Percentiles rank a stretch among this genome's conserved stretches.
These are phyloP conservation scores for Lipotes vexillifer DNA, from an alignment of 2,113 vertebrate genomes.

Conservation along the genomic window DNA sequence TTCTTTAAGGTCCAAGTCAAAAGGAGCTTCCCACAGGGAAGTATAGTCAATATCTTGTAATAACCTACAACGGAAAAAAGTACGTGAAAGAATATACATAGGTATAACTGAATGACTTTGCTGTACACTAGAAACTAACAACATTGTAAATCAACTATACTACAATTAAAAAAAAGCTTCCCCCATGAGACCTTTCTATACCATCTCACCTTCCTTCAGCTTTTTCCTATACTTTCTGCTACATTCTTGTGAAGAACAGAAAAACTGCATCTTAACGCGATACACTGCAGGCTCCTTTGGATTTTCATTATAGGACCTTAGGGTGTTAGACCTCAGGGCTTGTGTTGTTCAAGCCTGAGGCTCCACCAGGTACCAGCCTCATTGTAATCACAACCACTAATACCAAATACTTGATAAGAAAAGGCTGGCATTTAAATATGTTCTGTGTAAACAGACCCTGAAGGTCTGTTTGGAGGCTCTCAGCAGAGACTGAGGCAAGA, in stretches of 20 bases:
- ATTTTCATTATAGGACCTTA: background rate
- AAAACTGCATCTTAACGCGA: background rate
- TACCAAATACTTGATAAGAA: background rate
- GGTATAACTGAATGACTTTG: too few relatives aligned
- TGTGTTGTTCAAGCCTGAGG: background rate
- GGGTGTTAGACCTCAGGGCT: background rate
- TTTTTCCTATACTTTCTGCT: background rate
- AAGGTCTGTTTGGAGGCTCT: background rate
- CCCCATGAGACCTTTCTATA: background rate
- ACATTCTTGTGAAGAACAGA: background rate
- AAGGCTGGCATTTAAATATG: background rate
- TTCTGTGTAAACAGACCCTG: background rate
- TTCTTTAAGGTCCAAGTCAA: background rate
- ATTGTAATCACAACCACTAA: rapidly evolving
- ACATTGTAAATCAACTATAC: too few relatives aligned
- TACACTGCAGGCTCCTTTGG: rapidly evolving
- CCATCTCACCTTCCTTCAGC: background rate
- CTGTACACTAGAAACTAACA: too few relatives aligned
- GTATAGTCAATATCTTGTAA: too few relatives aligned
- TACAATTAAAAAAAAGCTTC: background rate
- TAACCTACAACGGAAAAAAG: too few relatives aligned
- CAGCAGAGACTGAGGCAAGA: background rate
- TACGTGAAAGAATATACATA: too few relatives aligned
- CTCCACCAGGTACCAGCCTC: background rate
- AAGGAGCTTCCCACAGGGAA: background rate